Conservation (phyloP, 2,888 invertebrate genomes). For the Branchellion lobata region DNA sequence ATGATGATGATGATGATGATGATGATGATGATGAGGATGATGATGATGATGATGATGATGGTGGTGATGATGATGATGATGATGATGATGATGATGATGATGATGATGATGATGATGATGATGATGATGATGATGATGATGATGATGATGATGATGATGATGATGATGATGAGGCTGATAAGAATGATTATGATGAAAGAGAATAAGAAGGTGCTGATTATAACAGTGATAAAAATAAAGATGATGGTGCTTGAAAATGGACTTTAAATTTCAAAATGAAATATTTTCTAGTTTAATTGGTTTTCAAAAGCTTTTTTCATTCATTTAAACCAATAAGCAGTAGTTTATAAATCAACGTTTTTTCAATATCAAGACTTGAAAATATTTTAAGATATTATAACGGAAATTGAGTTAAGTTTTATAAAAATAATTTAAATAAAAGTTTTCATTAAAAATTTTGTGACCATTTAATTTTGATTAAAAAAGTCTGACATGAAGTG, state of each 20-base stretch:
- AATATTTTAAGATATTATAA: background rate
- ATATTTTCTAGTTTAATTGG: too few species aligned
- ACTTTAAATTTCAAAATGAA: too few species aligned
- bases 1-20: conserved; percentile 34
- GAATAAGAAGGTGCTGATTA: too few species aligned
- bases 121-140: background rate
- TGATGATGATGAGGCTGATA: too few species aligned
- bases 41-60: too few species aligned
- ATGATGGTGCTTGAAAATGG: background rate
- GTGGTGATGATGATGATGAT: background rate
- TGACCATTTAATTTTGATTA: too few species aligned
- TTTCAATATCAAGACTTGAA: conserved; percentile 10
- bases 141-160: background rate
- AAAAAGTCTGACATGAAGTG: too few species aligned
- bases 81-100: background rate
- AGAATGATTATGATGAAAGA: too few species aligned
- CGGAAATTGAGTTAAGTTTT: background rate
- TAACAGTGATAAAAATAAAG: too few species aligned
- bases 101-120: background rate
- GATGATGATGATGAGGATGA: too few species aligned
- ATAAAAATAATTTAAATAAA: background rate
- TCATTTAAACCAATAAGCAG: too few species aligned
- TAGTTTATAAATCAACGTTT: background rate
- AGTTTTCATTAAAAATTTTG: too few species aligned
- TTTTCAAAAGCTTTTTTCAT: background rate